Conservation (phyloP, 2,797 vertebrate species). For the Schizothorax lantsangensis region DNA sequence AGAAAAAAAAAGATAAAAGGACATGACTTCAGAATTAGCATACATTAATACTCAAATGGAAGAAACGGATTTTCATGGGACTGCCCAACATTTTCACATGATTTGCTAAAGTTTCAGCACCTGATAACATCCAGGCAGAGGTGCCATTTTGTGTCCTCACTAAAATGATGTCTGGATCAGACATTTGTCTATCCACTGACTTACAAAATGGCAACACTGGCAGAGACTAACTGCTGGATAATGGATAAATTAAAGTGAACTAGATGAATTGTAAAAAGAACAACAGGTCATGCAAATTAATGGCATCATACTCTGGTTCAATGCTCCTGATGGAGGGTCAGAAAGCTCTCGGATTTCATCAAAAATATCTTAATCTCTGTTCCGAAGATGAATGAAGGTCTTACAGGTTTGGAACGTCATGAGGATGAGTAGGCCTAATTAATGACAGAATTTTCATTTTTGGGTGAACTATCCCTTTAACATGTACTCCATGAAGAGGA, state of each 20-base stretch:
- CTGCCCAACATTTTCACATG: neutral
- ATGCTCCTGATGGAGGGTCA: neutral
- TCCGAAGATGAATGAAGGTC: neutral
- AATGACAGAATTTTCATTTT: neutral
- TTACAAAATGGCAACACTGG: neutral
- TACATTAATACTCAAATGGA: neutral
- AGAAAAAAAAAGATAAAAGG: neutral
- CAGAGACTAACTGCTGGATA: neutral
- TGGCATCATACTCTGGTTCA: neutral
- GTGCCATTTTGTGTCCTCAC: neutral
- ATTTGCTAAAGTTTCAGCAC: neutral
- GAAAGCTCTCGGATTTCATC: too few relatives aligned
- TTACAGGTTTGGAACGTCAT: neutral
- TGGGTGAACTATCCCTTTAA: neutral
- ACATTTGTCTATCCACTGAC: neutral
- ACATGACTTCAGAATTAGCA: neutral
- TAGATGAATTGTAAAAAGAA: neutral
- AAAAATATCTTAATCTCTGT: neutral
- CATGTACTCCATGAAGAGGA: neutral
- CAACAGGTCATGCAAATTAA: neutral
- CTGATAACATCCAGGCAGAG: neutral
- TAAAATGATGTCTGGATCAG: neutral
- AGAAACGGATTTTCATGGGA: neutral
- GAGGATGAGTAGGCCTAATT: neutral
- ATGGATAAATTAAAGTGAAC: neutral